Percentiles rank a stretch among this genome's conserved stretches.
phyloP scores from a whole-genome alignment of 2,113 vertebrate species.

The Gymnarchus niloticus region DNA sequence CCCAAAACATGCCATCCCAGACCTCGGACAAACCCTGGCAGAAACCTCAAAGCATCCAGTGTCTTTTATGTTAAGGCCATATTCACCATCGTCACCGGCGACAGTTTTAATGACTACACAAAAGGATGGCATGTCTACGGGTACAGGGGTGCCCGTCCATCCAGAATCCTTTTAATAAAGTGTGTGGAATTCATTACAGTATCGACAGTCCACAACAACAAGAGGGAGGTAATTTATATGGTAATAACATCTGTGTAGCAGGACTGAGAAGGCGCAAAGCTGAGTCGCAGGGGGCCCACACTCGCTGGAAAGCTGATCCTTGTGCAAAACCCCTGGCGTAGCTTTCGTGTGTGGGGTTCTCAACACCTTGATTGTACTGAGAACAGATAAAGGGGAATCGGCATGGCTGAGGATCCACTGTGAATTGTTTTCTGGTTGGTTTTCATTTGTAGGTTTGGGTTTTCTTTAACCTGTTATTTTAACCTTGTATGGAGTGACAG shows the following conservation, averaged over 20 bases:
- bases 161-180: constrained; percentile 59
- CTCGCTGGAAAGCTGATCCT: constrained; percentile 49
- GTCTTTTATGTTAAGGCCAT: neutral
- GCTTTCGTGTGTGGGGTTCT: neutral
- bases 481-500: neutral
- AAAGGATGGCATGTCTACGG: constrained; percentile 35
- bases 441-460: neutral
- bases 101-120: constrained; percentile 26
- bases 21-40: neutral
- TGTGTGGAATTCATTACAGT: constrained; percentile 59
- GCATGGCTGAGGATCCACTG: neutral
- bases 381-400: neutral
- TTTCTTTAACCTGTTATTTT: neutral
- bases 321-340: constrained; percentile 14
- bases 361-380: neutral
- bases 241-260: constrained; percentile 54
- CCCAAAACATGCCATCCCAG: neutral
- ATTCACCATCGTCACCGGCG: neutral
- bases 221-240: constrained; percentile 70
- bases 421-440: neutral
- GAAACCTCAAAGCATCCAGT: neutral
- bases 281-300: constrained; percentile 49
- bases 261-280: constrained; percentile 47
- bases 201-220: constrained; percentile 61
- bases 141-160: constrained; percentile 46